A percentile compares a stretch with the other conserved stretches of the same genome.
Evolutionary conservation across 2,888 invertebrate species (phyloP).

Genomic region (Limnephilus marmoratus): DNA sequence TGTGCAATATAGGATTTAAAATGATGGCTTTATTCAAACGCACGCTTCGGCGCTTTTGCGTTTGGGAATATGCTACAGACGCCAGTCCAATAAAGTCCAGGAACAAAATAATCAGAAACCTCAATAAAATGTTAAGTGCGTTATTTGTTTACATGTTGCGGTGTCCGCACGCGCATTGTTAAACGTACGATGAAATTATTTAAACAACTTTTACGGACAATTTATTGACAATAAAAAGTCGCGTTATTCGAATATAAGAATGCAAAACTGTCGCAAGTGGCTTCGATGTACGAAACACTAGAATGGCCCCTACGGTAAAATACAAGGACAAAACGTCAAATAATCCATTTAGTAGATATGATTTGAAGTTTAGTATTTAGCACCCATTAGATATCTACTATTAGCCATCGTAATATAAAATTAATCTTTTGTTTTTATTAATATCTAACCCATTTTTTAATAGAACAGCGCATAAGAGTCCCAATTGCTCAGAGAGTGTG

Average conservation of each 20-base stretch:
- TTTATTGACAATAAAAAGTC: constrained; percentile 63
- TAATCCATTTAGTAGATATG: neutral
- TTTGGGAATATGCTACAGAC: neutral
- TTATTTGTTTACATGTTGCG: constrained; percentile 39
- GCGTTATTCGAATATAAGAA: constrained; percentile 61
- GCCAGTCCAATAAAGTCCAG: constrained; percentile 3
- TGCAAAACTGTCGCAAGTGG: constrained; percentile 64
- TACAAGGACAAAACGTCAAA: neutral
- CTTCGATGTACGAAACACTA: neutral
- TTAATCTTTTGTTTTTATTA: neutral
- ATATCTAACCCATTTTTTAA: no score
- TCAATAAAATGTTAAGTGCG: constrained; percentile 45
- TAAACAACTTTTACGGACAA: constrained; percentile 63
- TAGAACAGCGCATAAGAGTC: no score
- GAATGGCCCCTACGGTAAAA: neutral
- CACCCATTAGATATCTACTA: neutral
- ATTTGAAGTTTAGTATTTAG: neutral
- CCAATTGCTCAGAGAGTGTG: neutral
- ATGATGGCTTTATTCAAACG: neutral
- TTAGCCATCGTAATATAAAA: neutral
- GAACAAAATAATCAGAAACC: constrained; percentile 39
- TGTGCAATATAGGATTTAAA: neutral
- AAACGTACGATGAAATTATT: constrained; percentile 61
- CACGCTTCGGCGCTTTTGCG: neutral
- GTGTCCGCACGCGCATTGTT: constrained; percentile 49